Evolutionary conservation across 2,888 invertebrate species (phyloP), one percentile per base, ranked within the genome.

Genomic region (Blera fallax): DNA sequence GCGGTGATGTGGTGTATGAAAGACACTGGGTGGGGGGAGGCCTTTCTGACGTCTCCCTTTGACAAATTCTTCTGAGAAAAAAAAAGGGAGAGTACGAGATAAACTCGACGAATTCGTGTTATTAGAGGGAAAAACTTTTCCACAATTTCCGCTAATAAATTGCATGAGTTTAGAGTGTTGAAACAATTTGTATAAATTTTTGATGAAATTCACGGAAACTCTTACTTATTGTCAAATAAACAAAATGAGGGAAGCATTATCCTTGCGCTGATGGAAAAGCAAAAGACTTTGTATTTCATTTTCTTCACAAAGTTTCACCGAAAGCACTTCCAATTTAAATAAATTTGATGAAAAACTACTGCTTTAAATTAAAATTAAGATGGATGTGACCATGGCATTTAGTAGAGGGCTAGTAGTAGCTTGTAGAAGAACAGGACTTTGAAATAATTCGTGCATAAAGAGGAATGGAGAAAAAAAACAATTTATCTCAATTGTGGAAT

Each of bases 91-190:
- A 18, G 5, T 1, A 56, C 3, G 21, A 32, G 24, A 18, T 34
- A 58, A 34, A 37, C 56, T 21, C 56, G 11, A 1, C 3, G 37
- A 18, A 18, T 60, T 40, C 24, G n/a, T 21, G 24, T 40, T 60
- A 60, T 32, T 32, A 37, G 24, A 37, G 37, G 37, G 58, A 24
- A 37, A 40, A 24, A 37, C 3, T 32, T 48, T 64, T 32, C 43
- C 45, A 7, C 64, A 34, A 43, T 45, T 62, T 62, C 62, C 64
- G 64, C 32, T 48, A 18, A 32, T 48, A n/a, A 64, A 64, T 64
- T 29, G 32, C 24, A 29, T n/a, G 32, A 45, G 18, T 48, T 34
- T 48, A 18, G 32, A 29, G 32, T 37, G 40, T 24, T 64, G 48
- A 34, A 48, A 16, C 45, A 48, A 48, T 64, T 48, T 32, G 48